Percentiles rank a stretch among this genome's conserved stretches.
phyloP scores from a whole-genome alignment of 2,797 vertebrate genomes.

The Muraenolepis orangiensis region DNA sequence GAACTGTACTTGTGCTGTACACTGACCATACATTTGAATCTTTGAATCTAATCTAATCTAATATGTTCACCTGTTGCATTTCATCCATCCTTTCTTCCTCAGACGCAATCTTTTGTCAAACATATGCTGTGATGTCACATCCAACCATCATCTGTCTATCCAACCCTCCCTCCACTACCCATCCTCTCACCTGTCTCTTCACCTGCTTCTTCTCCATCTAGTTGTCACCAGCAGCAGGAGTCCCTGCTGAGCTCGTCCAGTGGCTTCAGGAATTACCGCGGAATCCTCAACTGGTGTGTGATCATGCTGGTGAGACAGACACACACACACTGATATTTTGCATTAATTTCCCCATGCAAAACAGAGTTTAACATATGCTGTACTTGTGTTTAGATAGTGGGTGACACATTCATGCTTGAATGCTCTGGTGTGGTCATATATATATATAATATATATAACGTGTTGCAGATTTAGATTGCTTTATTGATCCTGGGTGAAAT shows the following conservation, averaged over 20 bases:
- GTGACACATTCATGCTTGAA: neutral
- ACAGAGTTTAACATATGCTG: neutral
- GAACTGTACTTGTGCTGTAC: too few species aligned
- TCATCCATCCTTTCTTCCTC: neutral
- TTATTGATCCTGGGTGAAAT: neutral
- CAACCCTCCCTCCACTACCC: neutral
- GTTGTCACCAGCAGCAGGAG: slow-evolving; percentile 82
- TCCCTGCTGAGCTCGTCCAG: slow-evolving; percentile 86
- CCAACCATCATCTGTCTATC: neutral
- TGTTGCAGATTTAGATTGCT: neutral
- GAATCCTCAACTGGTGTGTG: slow-evolving; percentile 91
- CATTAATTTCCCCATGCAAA: neutral
- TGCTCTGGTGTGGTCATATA: neutral
- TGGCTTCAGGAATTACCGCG: slow-evolving; percentile 87
- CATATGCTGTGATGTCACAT: neutral
- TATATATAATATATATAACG: too few species aligned
- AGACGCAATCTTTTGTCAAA: neutral
- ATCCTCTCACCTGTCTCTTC: neutral
- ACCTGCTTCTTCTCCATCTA: slow-evolving; percentile 30
- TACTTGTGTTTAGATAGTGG: too few species aligned
- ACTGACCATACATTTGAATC: too few species aligned
- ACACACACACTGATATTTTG: neutral
- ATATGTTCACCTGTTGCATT: neutral
- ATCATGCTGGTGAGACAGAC: slow-evolving; percentile 86
- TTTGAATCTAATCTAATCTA: too few species aligned